Percentiles rank a stretch among this genome's conserved stretches.
phyloP scores from a whole-genome alignment of 2,797 vertebrate species.

The Acanthiza pusilla region DNA sequence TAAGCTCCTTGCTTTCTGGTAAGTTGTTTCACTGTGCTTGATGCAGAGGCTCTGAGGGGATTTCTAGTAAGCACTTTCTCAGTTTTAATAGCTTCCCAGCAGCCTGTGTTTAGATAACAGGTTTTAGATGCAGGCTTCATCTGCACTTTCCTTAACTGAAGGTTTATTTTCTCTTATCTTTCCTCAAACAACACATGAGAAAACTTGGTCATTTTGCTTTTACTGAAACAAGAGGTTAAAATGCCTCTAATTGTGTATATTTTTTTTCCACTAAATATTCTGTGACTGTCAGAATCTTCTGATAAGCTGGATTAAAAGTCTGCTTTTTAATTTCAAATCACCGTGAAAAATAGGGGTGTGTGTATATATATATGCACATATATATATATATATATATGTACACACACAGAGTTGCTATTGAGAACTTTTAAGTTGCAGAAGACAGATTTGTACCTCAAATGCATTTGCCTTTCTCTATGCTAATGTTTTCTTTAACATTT shows the following conservation, averaged over 20 bases:
- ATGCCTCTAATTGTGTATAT: not conserved
- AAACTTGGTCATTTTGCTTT: not conserved
- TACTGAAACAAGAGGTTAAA: not conserved
- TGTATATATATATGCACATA: accelerated
- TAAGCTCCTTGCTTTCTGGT: not conserved
- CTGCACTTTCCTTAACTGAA: not conserved
- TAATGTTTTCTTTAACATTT: not conserved
- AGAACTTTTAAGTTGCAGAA: not conserved
- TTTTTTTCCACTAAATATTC: not conserved
- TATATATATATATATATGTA: not conserved
- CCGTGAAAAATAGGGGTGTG: not conserved
- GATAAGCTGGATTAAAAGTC: not conserved
- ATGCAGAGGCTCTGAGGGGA: not conserved
- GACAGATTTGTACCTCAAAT: not conserved
- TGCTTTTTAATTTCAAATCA: not conserved
- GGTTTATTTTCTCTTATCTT: not conserved
- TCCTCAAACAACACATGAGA: not conserved
- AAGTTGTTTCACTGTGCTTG: not conserved
- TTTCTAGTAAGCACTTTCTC: not conserved
- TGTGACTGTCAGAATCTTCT: not conserved
- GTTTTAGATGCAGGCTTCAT: not conserved
- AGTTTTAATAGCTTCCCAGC: not conserved
- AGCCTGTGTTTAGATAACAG: not conserved
- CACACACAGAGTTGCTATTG: not conserved
- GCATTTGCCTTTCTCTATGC: not conserved